These are phyloP conservation scores for Euwallacea similis DNA, from an alignment of 1,140 invertebrate species.

Conservation along the genomic window DNA sequence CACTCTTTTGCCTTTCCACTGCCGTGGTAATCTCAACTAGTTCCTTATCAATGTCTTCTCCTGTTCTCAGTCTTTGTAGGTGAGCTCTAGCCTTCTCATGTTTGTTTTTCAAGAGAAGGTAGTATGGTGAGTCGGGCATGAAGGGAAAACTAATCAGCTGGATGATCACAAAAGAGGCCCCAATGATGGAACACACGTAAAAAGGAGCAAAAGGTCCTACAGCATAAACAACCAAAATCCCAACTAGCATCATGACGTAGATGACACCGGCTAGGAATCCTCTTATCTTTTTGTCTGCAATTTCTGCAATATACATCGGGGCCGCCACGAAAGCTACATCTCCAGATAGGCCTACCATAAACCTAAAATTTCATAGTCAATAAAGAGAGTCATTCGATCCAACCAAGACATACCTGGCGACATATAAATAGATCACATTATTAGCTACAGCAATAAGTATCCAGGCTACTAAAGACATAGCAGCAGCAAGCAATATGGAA, in stretches of 20 bases:
- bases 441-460: slow-evolving; percentile 57
- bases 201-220: slow-evolving; percentile 45
- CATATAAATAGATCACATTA: slow-evolving; percentile 55
- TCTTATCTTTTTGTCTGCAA: slow-evolving; percentile 49
- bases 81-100: slow-evolving; percentile 57
- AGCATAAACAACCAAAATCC: slow-evolving; percentile 45
- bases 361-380: slow-evolving; percentile 50
- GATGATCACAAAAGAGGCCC: slow-evolving; percentile 40
- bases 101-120: slow-evolving; percentile 46
- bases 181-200: slow-evolving; percentile 44
- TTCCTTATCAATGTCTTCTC: slow-evolving; percentile 53
- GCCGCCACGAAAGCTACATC: slow-evolving; percentile 49
- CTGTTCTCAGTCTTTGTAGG: slow-evolving; percentile 58
- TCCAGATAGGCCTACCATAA: slow-evolving; percentile 47
- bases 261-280: slow-evolving; percentile 47
- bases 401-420: slow-evolving; percentile 52
- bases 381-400: not conserved
- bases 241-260: slow-evolving; percentile 48
- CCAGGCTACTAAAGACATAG: slow-evolving; percentile 67
- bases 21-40: slow-evolving; percentile 53
- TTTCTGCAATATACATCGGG: slow-evolving; percentile 51
- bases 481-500: slow-evolving; percentile 59
- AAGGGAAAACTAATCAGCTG: slow-evolving; percentile 46
- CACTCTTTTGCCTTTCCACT: slow-evolving; percentile 44
- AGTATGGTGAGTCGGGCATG: slow-evolving; percentile 49